phyloP scores from a whole-genome alignment of 2,113 vertebrate species.

The Merops nubicus region DNA sequence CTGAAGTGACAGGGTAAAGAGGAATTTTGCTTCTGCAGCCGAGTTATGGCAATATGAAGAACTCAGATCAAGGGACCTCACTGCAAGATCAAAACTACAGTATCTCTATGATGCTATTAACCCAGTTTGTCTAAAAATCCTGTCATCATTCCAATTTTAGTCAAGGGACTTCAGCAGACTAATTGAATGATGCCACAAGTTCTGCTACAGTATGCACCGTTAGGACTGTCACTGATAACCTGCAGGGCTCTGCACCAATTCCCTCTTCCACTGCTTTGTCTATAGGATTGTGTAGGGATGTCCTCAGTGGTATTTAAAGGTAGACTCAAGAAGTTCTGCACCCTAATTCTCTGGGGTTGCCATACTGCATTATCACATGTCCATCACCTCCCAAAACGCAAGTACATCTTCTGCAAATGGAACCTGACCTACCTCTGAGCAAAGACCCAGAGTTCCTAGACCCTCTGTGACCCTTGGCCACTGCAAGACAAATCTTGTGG shows the following conservation, averaged over 20 bases:
- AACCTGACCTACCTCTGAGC: not conserved
- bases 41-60: not conserved
- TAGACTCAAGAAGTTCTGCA: not conserved
- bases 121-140: not conserved
- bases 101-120: not conserved
- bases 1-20: not conserved
- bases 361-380: not conserved
- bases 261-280: not conserved
- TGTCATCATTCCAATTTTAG: not conserved
- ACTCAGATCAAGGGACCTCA: not conserved
- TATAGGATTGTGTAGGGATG: not conserved
- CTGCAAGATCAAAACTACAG: not conserved
- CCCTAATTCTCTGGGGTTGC: not conserved
- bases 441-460: not conserved
- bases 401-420: not conserved
- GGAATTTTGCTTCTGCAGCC: not conserved
- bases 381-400: not conserved
- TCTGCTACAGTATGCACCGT: not conserved
- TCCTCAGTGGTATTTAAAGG: not conserved
- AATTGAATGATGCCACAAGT: not conserved
- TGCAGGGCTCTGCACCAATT: not conserved
- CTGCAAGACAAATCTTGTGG: not conserved
- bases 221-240: not conserved
- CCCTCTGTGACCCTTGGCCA: fast-evolving
- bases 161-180: not conserved